Evolutionary conservation across 2,113 vertebrate genomes (phyloP).

Genomic region (Tupaia tana): DNA sequence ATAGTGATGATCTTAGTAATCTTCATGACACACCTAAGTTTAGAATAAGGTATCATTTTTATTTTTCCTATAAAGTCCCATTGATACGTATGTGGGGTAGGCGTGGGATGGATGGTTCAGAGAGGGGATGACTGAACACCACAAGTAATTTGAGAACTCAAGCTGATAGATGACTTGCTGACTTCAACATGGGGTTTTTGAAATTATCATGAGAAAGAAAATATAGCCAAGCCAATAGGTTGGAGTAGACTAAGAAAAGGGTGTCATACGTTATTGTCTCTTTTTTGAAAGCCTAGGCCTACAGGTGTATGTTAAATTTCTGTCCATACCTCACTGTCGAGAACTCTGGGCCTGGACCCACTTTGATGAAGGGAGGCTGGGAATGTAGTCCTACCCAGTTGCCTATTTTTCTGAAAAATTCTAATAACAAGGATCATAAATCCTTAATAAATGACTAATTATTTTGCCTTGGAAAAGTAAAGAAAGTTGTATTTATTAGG

Average conservation of each 20-base stretch:
- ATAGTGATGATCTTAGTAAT: neutral
- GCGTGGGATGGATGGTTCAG: neutral
- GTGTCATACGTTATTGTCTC: neutral
- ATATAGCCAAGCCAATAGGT: neutral
- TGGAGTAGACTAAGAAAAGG: neutral
- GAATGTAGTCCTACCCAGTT: neutral
- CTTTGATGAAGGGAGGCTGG: neutral
- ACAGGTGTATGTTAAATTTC: neutral
- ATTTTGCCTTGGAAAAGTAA: neutral
- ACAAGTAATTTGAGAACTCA: neutral
- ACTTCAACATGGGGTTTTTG: neutral
- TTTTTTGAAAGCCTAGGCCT: neutral
- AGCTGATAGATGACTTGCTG: neutral
- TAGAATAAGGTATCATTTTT: neutral
- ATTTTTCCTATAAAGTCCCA: neutral
- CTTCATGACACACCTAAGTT: neutral
- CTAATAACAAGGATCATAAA: neutral
- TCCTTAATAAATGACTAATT: neutral
- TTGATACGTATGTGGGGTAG: neutral
- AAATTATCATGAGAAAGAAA: neutral
- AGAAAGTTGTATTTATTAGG: neutral
- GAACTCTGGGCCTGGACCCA: neutral
- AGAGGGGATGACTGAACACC: neutral
- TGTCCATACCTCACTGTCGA: neutral
- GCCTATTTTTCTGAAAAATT: neutral